Percentiles rank a stretch among this genome's conserved stretches.
Conservation (phyloP, 1,140 invertebrate genomes). For the Coenobita brevimanus region DNA sequence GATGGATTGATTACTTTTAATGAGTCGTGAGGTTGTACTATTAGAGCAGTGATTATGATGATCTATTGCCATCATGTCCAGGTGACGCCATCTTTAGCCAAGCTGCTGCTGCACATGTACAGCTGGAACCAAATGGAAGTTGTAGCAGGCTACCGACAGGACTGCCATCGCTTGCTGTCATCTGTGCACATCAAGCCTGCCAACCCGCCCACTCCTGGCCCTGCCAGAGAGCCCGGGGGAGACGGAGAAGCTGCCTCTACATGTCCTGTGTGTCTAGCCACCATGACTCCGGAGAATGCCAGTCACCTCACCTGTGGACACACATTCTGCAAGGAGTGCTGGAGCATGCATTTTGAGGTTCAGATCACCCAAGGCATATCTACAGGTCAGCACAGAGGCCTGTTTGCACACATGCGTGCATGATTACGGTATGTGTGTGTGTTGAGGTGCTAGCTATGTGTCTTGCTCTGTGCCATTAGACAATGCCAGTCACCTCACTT, state of each 20-base stretch:
- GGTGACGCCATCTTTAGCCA: conserved; percentile 92
- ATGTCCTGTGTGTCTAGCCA: conserved; percentile 80
- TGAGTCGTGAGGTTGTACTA: too few relatives aligned
- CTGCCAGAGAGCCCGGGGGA: conserved; percentile 44
- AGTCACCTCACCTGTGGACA: conserved; percentile 90
- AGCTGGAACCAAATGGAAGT: conserved; percentile 90
- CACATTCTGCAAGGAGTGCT: conserved; percentile 95
- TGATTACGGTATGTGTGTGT: too few relatives aligned
- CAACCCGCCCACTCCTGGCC: conserved; percentile 71
- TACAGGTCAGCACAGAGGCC: conserved; percentile 77
- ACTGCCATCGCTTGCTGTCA: conserved; percentile 84
- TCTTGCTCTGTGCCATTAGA: too few relatives aligned
- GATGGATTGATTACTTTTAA: too few relatives aligned
- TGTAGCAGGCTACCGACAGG: conserved; percentile 83
- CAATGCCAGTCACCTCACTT: too few relatives aligned
- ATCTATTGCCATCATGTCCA: too few relatives aligned
- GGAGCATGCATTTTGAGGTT: conserved; percentile 95
- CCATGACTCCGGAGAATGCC: conserved; percentile 79
- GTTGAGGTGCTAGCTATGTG: too few relatives aligned
- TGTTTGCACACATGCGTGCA: too few relatives aligned
- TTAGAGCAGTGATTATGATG: too few relatives aligned
- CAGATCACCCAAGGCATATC: conserved; percentile 92
- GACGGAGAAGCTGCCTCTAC: conserved; percentile 37
- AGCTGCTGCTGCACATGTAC: conserved; percentile 91
- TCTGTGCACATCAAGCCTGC: conserved; percentile 87